These are phyloP conservation scores for Harpalus rubripes DNA, from an alignment of 2,888 invertebrate genomes.

Conservation along the genomic window DNA sequence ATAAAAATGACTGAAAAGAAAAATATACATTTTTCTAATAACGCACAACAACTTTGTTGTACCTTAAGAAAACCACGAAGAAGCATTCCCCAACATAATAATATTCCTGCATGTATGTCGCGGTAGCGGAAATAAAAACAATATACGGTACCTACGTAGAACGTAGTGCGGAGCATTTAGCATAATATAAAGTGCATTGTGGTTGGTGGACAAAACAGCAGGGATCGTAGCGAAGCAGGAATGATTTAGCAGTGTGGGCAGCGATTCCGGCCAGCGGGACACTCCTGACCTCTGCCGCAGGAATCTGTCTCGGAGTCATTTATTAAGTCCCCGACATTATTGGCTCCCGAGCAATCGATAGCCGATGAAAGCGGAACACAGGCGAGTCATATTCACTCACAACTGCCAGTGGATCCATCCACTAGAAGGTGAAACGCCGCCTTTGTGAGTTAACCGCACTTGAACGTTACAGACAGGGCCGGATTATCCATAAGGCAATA, in stretches of 20 bases:
- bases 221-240: background rate
- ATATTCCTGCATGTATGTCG: conserved; percentile 1
- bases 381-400: conserved; percentile 17
- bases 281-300: conserved; percentile 59
- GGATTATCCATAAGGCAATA: too few relatives aligned
- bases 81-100: background rate
- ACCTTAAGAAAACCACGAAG: background rate
- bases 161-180: background rate
- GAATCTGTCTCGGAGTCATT: conserved; percentile 65
- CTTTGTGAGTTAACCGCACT: conserved; percentile 6
- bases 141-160: background rate
- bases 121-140: background rate
- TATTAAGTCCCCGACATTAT: conserved; percentile 62
- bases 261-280: background rate
- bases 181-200: background rate
- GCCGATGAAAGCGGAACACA: conserved; percentile 57
- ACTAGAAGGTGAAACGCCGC: background rate
- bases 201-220: background rate
- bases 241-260: background rate
- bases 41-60: background rate
- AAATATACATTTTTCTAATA: conserved; percentile 6
- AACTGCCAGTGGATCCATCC: background rate
- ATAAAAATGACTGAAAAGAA: background rate
- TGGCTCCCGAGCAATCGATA: conserved; percentile 58
- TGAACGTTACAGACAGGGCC: too few relatives aligned